A percentile compares a stretch with the other conserved stretches of the same genome.
phyloP scores from a whole-genome alignment of 2,888 invertebrate genomes.

The Yponomeuta plumbellus region DNA sequence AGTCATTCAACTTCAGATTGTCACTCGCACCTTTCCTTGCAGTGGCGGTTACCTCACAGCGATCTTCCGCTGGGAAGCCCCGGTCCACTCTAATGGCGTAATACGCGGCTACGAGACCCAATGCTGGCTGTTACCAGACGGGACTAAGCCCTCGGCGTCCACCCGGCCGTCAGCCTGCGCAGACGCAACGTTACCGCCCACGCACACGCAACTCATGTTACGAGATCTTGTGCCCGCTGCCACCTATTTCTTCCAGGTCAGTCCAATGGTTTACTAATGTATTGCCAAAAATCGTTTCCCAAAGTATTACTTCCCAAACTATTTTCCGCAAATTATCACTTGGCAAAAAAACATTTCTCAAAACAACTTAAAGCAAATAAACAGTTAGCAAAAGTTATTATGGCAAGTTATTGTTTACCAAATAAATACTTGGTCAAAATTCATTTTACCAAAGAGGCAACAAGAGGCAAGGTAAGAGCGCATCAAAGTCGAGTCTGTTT shows the following conservation, averaged over 20 bases:
- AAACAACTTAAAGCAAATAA: no score
- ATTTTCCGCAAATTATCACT: no score
- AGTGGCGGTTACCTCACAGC: slow-evolving; percentile 71
- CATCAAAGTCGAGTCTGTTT: no score
- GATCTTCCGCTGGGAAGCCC: slow-evolving; percentile 88
- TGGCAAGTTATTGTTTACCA: no score
- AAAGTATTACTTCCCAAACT: no score
- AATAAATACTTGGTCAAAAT: no score
- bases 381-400: no score
- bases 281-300: no score
- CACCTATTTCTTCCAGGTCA: slow-evolving; percentile 82
- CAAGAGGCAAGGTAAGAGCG: no score
- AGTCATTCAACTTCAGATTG: neutral
- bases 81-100: slow-evolving; percentile 83
- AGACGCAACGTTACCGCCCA: slow-evolving; percentile 63
- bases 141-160: slow-evolving; percentile 25
- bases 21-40: slow-evolving; percentile 9
- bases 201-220: slow-evolving; percentile 76
- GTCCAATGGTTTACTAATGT: neutral
- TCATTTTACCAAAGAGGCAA: no score
- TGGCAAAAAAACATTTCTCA: no score
- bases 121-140: slow-evolving; percentile 78
- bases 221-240: slow-evolving; percentile 75
- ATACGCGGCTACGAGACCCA: slow-evolving; percentile 83
- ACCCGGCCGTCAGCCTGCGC: slow-evolving; percentile 73